A percentile compares a stretch with the other conserved stretches of the same genome.
Evolutionary conservation across 2,113 vertebrate species (phyloP).

Genomic region (Lycocorax pyrrhopterus): DNA sequence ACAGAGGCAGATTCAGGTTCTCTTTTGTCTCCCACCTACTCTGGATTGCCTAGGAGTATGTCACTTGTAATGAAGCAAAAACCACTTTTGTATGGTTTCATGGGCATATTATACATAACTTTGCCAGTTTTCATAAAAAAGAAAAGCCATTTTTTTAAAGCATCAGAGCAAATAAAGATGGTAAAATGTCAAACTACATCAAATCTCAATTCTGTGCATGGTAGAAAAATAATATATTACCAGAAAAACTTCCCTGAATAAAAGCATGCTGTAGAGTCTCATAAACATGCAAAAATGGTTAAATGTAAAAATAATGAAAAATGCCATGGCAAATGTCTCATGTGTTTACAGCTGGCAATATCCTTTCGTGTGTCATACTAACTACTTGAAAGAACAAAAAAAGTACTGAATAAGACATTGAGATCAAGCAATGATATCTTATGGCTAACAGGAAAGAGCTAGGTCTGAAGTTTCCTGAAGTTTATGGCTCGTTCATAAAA

Average conservation of each 20-base stretch:
- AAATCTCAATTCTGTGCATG: neutral
- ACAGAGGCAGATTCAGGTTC: neutral
- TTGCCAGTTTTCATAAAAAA: neutral
- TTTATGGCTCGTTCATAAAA: neutral
- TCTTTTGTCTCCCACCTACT: neutral
- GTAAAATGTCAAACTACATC: neutral
- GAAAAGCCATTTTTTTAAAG: neutral
- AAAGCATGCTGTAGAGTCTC: neutral
- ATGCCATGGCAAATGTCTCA: neutral
- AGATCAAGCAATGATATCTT: neutral
- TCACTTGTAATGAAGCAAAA: neutral
- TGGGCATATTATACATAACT: neutral
- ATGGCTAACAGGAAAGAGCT: neutral
- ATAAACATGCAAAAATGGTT: neutral
- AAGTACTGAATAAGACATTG: neutral
- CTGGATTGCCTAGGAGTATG: neutral
- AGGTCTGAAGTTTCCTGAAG: neutral
- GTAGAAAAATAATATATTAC: neutral
- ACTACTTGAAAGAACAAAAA: neutral
- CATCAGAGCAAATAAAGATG: neutral
- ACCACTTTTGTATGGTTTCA: neutral
- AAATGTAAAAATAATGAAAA: neutral
- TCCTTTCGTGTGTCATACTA: neutral
- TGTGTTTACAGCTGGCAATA: neutral
- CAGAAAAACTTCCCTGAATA: neutral